Evolutionary conservation across 2,797 vertebrate genomes (phyloP).

Genomic region (Echeneis naucrates): DNA sequence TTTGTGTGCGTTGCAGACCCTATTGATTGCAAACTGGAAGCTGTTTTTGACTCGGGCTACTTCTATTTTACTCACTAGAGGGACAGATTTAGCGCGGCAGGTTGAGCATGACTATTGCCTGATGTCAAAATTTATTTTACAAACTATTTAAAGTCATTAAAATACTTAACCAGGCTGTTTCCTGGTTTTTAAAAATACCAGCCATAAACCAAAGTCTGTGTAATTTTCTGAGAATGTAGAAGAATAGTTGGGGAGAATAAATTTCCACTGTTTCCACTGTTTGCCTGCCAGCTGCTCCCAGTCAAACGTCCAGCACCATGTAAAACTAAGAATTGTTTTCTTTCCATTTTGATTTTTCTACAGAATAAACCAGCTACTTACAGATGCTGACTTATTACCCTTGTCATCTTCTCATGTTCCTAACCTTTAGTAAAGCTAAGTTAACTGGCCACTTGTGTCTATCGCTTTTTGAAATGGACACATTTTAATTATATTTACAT

Average conservation of each 20-base stretch:
- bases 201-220: neutral
- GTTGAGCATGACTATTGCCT: neutral
- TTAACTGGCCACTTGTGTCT: neutral
- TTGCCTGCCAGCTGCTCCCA: constrained; percentile 5
- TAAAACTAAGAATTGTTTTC: neutral
- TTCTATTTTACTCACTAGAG: neutral
- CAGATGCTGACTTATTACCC: neutral
- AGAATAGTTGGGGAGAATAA: neutral
- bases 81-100: constrained; percentile 1
- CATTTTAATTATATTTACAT: too few relatives aligned
- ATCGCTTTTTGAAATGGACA: too few relatives aligned
- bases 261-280: neutral
- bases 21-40: neutral
- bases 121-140: constrained; percentile 26
- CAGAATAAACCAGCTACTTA: neutral
- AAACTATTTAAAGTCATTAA: constrained; percentile 4
- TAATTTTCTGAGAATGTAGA: neutral
- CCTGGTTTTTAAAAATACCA: neutral
- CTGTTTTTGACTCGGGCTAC: neutral
- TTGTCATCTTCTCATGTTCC: neutral
- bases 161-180: neutral
- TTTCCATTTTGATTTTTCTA: neutral
- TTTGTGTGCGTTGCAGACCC: constrained; percentile 9
- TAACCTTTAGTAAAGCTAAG: neutral
- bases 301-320: neutral